Evolutionary conservation across 2,888 invertebrate species (phyloP), one percentile per base, ranked within the genome.

Genomic region (Aradus depressus): DNA sequence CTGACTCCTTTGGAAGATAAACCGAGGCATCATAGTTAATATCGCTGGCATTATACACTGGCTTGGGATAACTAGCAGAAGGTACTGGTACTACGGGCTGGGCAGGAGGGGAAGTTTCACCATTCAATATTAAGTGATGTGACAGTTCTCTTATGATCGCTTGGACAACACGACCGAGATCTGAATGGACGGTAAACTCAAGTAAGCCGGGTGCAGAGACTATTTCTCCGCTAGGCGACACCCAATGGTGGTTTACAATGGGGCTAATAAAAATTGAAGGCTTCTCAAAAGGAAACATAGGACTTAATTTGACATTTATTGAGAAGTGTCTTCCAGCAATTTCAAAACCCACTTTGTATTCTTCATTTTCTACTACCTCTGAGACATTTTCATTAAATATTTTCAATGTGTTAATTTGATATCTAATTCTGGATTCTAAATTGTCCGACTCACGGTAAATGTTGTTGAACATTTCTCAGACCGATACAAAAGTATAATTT

Each of bases 381-480:
- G 75, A 68, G 19, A 87, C 87, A 71, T 85, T 79, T 61, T 82
- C 85, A 66, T 87, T 87, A 64, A 86, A 87, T 60, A 86, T 76
- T 71, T 85, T 85, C 58, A 87, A 66, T 4, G 86, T 86, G 64
- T 84, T 82, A 59, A 86, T 85, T 71, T 87, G 86, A 23, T 80
- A 58, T 39, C 58, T 61, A 42, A 62, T 57, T 47, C 60, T 60
- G 5, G 53, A 41, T 26, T 52, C 31, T 31, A 56, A 51, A 54
- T 57, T 58, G 21, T 61, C 60, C 19, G 57, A 52, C 35, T 59
- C 61, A 10, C 41, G 41, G 31, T 38, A 43, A 37, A 52, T 41
- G 32, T 39, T 49, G 41, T 49, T 39, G 14, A 41, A 49, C 49
- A 49, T 49, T 49, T 49, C 41, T 47, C 35, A 23, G 25, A 28